A percentile compares a stretch with the other conserved stretches of the same genome.
Conservation (phyloP, 2,888 invertebrate genomes). For the Cosmorhoe ocellata region DNA sequence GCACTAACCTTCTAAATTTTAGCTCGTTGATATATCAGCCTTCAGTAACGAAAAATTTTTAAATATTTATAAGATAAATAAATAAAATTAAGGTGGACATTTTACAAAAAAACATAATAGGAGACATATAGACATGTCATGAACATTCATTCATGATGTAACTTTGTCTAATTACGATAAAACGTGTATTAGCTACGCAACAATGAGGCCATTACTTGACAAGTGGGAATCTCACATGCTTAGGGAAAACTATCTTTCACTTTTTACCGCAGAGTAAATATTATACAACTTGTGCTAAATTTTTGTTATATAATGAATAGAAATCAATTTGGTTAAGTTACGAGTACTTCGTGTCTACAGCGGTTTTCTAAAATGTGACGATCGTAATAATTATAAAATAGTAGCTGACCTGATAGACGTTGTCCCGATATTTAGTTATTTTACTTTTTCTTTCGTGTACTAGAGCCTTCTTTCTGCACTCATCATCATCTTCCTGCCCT, state of each 20-base stretch:
- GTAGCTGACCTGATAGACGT: too few relatives aligned
- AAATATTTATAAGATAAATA: too few relatives aligned
- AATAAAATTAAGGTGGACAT: too few relatives aligned
- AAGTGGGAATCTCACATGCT: constrained; percentile 45
- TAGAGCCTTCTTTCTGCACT: too few relatives aligned
- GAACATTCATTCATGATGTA: constrained; percentile 12
- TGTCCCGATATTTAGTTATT: too few relatives aligned
- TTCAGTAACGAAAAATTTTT: too few relatives aligned
- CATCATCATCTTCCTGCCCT: too few relatives aligned
- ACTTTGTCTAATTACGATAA: constrained; percentile 21
- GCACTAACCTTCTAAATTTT: too few relatives aligned
- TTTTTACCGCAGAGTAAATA: constrained; percentile 44
- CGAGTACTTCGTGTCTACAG: neutral
- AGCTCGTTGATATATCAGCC: too few relatives aligned
- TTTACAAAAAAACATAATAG: neutral
- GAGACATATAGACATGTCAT: neutral
- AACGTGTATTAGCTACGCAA: constrained; percentile 26
- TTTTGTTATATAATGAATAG: constrained; percentile 9
- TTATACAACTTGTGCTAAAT: constrained; percentile 30
- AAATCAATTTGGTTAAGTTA: constrained; percentile 7
- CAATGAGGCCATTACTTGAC: constrained; percentile 34
- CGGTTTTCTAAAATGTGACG: too few relatives aligned
- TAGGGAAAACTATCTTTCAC: constrained; percentile 43
- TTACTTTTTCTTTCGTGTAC: too few relatives aligned
- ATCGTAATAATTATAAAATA: too few relatives aligned